Base-by-base conservation (phyloP, 2,113 vertebrate species). In the Leucoraja erinaceus region DNA sequence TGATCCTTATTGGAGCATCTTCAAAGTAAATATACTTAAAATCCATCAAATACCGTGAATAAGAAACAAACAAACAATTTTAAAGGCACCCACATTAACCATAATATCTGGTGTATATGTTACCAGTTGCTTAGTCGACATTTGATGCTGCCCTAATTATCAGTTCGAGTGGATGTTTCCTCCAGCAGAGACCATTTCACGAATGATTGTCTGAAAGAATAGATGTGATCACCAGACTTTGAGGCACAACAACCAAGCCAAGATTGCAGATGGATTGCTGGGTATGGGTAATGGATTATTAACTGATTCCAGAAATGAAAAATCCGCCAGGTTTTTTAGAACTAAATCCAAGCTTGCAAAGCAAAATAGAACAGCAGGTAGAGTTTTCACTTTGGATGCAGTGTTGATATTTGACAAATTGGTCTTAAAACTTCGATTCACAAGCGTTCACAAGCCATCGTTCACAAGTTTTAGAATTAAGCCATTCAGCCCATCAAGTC, bases 1-100 rank as follows among this genome's bases (percentile, higher is more conserved):
- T 68, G 61, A 28, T 31, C 5, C n/a, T 68, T 38, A 68, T 31
- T 33, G 63, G 61, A 90, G n/a, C 59, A 90, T 8, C 31, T 31
- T 88, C 84, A n/a, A 66, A 88, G 4, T 88, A 90, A 66, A 33
- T 47, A 8, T 38, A 90, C 88, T 90, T 70, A 91, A 72, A 72
- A 72, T 91, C 90, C 90, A 91, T 72, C 90, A 91, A 91, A 91
- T 91, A 72, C 33, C 10, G 66, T 91, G 66, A 91, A 72, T 12
- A 72, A 91, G 33, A 91, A 10, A 91, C 20, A 72, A 66, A 59
- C 47, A 86, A 90, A 22, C 31, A 74, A 28, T 54, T 47, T 38
- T 47, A 54, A 7, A 8, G 47, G 66, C 38, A 72, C 38, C 90
- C 66, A 91, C 66, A 74, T 12, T 72, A 20, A 70, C 68, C 68